Evolutionary conservation across 2,797 vertebrate species (phyloP), one percentile per base, ranked within the genome.

Genomic region (Astyanax mexicanus): DNA sequence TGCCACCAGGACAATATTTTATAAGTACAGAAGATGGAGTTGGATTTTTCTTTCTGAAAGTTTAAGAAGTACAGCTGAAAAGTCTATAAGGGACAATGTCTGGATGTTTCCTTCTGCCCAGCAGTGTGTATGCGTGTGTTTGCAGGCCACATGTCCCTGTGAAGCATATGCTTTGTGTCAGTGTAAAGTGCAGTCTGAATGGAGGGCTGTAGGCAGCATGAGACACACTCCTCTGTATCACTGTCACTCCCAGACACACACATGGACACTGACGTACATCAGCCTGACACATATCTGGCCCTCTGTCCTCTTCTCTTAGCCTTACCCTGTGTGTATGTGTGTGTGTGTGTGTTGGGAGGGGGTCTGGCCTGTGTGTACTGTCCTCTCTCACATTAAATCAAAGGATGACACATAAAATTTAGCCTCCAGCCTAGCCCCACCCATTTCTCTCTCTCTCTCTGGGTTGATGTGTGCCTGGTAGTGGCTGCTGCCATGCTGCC

Each of bases 271-370:
- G 91, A 92, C 85, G 83, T 83, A 84, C 85, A 87, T 84, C 88
- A 88, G 86, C 73, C 83, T 90, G 91, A 92, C 90, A 91, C 88
- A 85, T 88, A 89, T 91, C 84, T 89, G 88, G 91, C 91, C 84
- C 78, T 80, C 88, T 90, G 89, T 90, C 88, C 88, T 83, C 78
- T 88, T 86, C 84, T 89, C 86, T 88, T 86, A 86, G 81, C 77
- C 86, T 87, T 89, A 77, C 76, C 79, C 83, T 72, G 75, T 52
- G 32, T 81, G 69, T 76, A 38, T 78, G 58, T 73, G 49, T 65
- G 69, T 81, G 17, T 60, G 9, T 83, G 83, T n/a, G n/a, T n/a
- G n/a, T n/a, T n/a, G n/a, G n/a, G n/a, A n/a, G n/a, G n/a, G n/a
- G n/a, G n/a, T 51, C 67, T 70, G 80, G 38, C 1, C 42, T 27